Conservation (phyloP, 2,888 invertebrate species). For the Scelioninae gen. 1 region DNA sequence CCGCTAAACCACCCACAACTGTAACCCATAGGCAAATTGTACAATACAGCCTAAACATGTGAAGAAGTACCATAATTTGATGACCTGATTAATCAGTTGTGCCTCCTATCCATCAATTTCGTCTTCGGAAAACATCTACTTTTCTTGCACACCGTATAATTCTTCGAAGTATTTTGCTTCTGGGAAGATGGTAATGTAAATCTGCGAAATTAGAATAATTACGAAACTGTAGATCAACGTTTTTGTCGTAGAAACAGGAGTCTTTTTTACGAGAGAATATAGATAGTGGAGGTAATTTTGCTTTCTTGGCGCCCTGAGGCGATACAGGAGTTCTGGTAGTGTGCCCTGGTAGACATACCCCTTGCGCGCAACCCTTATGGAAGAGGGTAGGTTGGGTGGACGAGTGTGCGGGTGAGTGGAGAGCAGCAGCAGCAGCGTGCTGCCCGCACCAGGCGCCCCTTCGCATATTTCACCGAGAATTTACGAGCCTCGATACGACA, state of each 20-base stretch:
- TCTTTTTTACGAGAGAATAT: slow-evolving; percentile 48
- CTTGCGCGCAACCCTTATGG: slow-evolving; percentile 79
- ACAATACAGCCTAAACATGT: no score
- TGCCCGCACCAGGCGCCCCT: slow-evolving; percentile 85
- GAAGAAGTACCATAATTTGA: no score
- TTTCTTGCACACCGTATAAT: no score
- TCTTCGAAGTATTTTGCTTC: no score
- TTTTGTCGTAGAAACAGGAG: slow-evolving; percentile 33
- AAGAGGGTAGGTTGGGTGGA: slow-evolving; percentile 76
- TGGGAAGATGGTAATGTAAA: slow-evolving; percentile 18
- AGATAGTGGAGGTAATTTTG: slow-evolving; percentile 63
- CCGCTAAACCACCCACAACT: no score
- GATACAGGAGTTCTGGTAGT: slow-evolving; percentile 71
- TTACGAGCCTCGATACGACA: slow-evolving; percentile 96
- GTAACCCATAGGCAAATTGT: no score
- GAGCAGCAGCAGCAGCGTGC: slow-evolving; percentile 83
- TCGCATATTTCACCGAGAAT: slow-evolving; percentile 93
- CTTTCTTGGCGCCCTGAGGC: slow-evolving; percentile 67
- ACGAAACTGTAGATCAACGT: slow-evolving; percentile 35
- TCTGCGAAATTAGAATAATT: slow-evolving; percentile 54
- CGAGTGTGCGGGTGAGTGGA: slow-evolving; percentile 78
- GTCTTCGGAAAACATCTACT: no score
- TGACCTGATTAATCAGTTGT: no score
- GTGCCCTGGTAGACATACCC: slow-evolving; percentile 80
- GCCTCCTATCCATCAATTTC: no score